Percentiles rank a stretch among this genome's conserved stretches.
Evolutionary conservation across 2,113 vertebrate genomes (phyloP).

Genomic region (Cairina moschata): DNA sequence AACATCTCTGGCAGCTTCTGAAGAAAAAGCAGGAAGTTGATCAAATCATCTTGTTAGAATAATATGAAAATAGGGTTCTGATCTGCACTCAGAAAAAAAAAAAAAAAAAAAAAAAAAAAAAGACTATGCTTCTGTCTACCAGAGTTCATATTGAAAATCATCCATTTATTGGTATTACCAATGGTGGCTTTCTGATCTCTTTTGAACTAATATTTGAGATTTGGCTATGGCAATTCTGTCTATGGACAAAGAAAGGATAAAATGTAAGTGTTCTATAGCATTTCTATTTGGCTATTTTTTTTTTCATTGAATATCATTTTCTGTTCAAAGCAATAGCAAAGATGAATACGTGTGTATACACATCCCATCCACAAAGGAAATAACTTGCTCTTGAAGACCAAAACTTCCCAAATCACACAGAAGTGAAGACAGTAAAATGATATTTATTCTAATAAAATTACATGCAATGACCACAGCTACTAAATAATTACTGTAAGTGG

Average conservation of each 20-base stretch:
- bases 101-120: neutral
- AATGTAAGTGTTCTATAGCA: neutral
- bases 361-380: neutral
- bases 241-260: neutral
- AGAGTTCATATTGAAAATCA: neutral
- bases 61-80: neutral
- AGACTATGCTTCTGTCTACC: neutral
- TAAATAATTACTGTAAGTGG: neutral
- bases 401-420: neutral
- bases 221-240: neutral
- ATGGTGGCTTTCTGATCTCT: neutral
- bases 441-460: neutral
- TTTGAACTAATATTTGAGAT: neutral
- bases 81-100: neutral
- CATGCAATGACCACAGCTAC: neutral
- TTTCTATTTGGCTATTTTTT: neutral
- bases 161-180: neutral
- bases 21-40: neutral
- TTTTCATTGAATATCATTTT: neutral
- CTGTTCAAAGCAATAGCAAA: neutral
- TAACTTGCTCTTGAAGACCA: neutral
- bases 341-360: neutral
- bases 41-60: neutral
- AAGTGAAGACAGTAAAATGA: neutral
- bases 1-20: neutral